phyloP scores from a whole-genome alignment of 2,888 invertebrate genomes.

The Petrolisthes manimaculis region DNA sequence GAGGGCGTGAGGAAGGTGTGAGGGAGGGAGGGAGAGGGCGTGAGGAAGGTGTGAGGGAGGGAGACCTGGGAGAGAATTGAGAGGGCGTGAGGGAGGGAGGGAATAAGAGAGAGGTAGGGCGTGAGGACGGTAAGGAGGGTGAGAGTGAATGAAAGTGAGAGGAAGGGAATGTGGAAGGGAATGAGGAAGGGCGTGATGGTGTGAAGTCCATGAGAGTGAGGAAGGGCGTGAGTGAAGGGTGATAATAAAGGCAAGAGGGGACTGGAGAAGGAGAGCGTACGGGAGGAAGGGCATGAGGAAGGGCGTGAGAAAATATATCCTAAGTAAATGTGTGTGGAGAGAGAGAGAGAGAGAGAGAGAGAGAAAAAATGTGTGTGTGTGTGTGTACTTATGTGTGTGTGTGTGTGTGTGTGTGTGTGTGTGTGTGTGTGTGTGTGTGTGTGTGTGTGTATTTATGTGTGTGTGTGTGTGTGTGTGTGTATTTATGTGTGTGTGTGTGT shows the following conservation, averaged over 20 bases:
- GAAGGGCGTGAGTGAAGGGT: neutral
- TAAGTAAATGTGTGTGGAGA: neutral
- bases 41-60: neutral
- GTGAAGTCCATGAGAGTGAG: neutral
- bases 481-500: too few species aligned
- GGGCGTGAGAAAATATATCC: neutral
- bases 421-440: conserved; percentile 24
- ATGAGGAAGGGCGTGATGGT: neutral
- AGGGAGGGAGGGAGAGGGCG: neutral
- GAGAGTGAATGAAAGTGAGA: too few species aligned
- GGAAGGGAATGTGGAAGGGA: neutral
- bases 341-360: conserved; percentile 26
- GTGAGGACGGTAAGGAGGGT: neutral
- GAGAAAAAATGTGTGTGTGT: conserved; percentile 7
- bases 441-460: neutral
- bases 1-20: neutral
- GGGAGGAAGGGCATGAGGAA: neutral
- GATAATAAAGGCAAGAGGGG: neutral
- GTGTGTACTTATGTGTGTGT: too few species aligned
- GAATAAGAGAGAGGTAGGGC: too few species aligned
- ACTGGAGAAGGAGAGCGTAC: neutral
- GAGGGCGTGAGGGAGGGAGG: too few species aligned
- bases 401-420: conserved; percentile 7
- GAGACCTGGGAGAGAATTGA: neutral
- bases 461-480: too few species aligned